Evolutionary conservation across 2,113 vertebrate genomes (phyloP).

Genomic region (Silurus asotus): DNA sequence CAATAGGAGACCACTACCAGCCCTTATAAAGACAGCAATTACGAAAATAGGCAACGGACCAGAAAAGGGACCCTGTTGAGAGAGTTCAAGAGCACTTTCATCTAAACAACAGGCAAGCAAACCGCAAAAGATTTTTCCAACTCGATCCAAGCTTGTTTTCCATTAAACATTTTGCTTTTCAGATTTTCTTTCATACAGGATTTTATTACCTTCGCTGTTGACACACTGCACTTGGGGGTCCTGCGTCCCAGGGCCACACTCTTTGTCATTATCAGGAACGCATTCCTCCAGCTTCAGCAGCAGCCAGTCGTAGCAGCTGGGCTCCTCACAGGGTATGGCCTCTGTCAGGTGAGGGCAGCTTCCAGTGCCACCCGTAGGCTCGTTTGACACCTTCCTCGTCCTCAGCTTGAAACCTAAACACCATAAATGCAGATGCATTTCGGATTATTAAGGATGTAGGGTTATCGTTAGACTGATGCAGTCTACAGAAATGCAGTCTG

Average conservation of each 20-base stretch:
- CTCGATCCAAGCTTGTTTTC: background rate
- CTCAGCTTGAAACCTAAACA: conserved; percentile 90
- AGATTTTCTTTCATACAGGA: background rate
- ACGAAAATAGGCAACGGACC: conserved; percentile 43
- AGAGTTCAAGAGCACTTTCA: conserved; percentile 44
- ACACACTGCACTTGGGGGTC: conserved; percentile 86
- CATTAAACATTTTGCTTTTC: conserved; percentile 5
- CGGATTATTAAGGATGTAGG: background rate
- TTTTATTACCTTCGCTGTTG: conserved; percentile 85
- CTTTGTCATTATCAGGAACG: conserved; percentile 84
- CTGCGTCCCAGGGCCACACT: conserved; percentile 88
- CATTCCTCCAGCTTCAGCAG: conserved; percentile 84
- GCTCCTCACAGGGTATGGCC: conserved; percentile 94
- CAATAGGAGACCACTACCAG: conserved; percentile 46
- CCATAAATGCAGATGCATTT: background rate
- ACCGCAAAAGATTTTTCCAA: background rate
- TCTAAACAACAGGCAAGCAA: conserved; percentile 39
- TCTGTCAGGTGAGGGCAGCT: conserved; percentile 92
- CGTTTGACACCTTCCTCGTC: conserved; percentile 84
- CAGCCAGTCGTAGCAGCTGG: conserved; percentile 92
- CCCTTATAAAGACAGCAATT: conserved; percentile 54
- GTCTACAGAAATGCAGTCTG: no score
- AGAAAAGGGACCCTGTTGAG: conserved; percentile 32
- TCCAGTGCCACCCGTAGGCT: conserved; percentile 83
- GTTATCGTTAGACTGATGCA: background rate